These are phyloP conservation scores for Hippopotamus amphibius DNA, from an alignment of 2,113 vertebrate species.

Conservation along the genomic window DNA sequence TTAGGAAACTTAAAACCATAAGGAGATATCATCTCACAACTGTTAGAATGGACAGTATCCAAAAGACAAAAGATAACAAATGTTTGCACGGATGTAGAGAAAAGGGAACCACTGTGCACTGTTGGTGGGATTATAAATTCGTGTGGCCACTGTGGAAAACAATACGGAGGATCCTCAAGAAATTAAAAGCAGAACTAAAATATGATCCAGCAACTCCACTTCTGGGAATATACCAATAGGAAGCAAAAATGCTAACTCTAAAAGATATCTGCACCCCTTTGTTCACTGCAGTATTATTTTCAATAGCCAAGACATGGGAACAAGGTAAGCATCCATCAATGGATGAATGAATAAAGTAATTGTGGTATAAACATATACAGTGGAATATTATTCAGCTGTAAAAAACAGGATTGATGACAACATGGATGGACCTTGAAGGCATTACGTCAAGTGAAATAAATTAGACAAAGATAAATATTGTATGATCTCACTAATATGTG, in stretches of 20 bases:
- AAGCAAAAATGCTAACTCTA: neutral
- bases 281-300: neutral
- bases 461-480: neutral
- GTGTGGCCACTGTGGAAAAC: neutral
- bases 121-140: neutral
- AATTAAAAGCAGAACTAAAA: neutral
- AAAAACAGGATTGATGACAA: neutral
- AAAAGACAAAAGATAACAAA: neutral
- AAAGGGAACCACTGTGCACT: neutral
- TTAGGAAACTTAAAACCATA: neutral
- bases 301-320: neutral
- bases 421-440: neutral
- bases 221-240: neutral
- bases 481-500: neutral
- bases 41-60: neutral
- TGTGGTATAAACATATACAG: neutral
- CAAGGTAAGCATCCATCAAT: neutral
- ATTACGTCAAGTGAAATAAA: neutral
- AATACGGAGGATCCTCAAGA: neutral
- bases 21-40: neutral
- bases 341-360: neutral
- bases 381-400: neutral
- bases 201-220: neutral
- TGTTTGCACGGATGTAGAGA: neutral
- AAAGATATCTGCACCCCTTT: neutral